Base-by-base conservation (phyloP, 2,888 invertebrate species). In the Mythimna pallens region DNA sequence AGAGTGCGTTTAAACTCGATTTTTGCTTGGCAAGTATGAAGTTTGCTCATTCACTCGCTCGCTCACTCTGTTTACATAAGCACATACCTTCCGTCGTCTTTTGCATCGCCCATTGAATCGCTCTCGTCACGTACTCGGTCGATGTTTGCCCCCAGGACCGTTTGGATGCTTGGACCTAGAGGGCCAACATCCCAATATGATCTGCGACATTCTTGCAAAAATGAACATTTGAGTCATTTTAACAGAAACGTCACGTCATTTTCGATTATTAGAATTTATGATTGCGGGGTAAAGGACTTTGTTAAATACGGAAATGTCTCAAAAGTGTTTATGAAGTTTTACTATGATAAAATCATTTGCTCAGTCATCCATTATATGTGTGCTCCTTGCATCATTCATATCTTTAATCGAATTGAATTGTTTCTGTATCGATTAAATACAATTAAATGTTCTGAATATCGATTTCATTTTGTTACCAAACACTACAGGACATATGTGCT, bases 21-120 rank as follows among this genome's bases (percentile, higher is more conserved):
- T 65, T 55, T 25, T 55, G 58, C 22, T 80, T 80, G 50, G 54
- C 59, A 55, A 47, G 40, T 55, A 63, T 22, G 22, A 54, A 17
- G 52, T 76, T 63, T 57, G 36, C n/a, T 54, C 78, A 62, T 64
- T n/a, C 70, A 58, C 22, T 1, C 73, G 9, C 20, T 72, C 72
- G 14, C 36, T 73, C 76, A 65, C 76, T 47, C 70, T 59, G 64
- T 62, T 82, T 71, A 75, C 82, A 78, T 67, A 58, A 68, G 43
- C 82, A 81, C 81, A 82, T 81, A 81, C 81, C 81, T 81, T 81
- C 81, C 75, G 82, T 80, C 72, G 81, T 80, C 82, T 79, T 76
- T 82, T 82, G 76, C 66, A 81, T 71, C 76, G 81, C 81, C 81
- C 82, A 81, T 69, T 81, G 81, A 62, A 81, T 82, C 76, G 81